Evolutionary conservation across 2,888 invertebrate species (phyloP).

Genomic region (Fragum whitleyi): DNA sequence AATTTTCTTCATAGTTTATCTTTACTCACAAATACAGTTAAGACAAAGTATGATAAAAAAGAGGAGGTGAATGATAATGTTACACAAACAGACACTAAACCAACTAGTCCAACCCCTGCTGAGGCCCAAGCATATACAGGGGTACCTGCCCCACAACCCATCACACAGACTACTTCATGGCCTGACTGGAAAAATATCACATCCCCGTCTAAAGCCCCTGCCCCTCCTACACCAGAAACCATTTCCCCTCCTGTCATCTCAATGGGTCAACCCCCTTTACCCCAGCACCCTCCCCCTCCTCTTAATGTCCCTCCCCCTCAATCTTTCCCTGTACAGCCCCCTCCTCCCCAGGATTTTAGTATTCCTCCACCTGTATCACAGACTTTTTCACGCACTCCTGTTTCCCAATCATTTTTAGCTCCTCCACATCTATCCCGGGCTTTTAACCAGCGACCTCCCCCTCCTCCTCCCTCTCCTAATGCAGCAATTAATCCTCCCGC

Average conservation of each 20-base stretch:
- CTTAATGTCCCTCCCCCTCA: constrained; percentile 40
- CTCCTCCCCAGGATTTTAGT: constrained; percentile 51
- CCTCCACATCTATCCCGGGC: constrained; percentile 36
- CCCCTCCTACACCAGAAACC: constrained; percentile 43
- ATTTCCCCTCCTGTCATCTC: constrained; percentile 53
- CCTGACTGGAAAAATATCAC: constrained; percentile 76
- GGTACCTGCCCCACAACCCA: constrained; percentile 52
- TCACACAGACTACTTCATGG: constrained; percentile 70
- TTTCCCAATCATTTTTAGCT: constrained; percentile 41
- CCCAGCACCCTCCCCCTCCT: constrained; percentile 40
- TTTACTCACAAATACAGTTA: constrained; percentile 74
- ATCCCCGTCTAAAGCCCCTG: constrained; percentile 49
- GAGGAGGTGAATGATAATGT: constrained; percentile 39
- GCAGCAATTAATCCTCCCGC: background rate
- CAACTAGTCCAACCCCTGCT: constrained; percentile 8
- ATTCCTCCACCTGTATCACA: constrained; percentile 50
- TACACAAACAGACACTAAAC: constrained; percentile 5
- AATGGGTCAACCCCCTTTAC: constrained; percentile 54
- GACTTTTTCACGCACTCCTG: constrained; percentile 38
- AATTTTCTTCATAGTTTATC: constrained; percentile 78
- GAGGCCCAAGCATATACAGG: constrained; percentile 36
- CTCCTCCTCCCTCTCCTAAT: constrained; percentile 25
- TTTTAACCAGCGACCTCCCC: constrained; percentile 27
- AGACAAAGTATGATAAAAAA: constrained; percentile 69
- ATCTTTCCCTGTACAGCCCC: constrained; percentile 44